These are phyloP conservation scores for Drosophila varians DNA, from an alignment of 1,140 invertebrate species.

Conservation along the genomic window DNA sequence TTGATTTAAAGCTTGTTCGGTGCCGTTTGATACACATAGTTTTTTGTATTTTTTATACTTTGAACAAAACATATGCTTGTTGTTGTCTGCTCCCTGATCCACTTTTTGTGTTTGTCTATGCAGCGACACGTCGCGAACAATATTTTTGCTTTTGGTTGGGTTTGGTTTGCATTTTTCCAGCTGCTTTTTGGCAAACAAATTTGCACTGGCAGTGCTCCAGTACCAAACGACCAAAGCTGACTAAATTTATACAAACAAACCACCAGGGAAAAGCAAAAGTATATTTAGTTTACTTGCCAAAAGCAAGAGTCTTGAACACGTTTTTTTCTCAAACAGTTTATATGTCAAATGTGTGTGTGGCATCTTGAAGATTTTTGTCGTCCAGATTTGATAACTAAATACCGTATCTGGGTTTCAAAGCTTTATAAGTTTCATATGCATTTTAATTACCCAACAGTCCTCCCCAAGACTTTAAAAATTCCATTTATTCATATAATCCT, in stretches of 20 bases:
- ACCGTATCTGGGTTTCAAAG: background rate
- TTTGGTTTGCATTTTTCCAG: conserved; percentile 24
- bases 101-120: conserved; percentile 53
- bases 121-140: conserved; percentile 65
- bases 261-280: background rate
- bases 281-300: conserved; percentile 32
- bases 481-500: too few relatives aligned
- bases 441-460: background rate
- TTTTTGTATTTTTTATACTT: background rate
- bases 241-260: conserved; percentile 47
- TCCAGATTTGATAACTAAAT: background rate
- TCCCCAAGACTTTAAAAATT: too few relatives aligned
- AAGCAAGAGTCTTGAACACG: conserved; percentile 39
- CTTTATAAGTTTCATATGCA: background rate
- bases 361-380: background rate
- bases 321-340: conserved; percentile 1
- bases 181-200: conserved; percentile 58
- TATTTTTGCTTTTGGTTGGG: conserved; percentile 44
- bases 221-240: conserved; percentile 18
- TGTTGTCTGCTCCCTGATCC: conserved; percentile 52
- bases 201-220: conserved; percentile 43
- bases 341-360: background rate
- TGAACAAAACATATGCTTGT: conserved; percentile 54
- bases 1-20: conserved; percentile 45
- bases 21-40: too few relatives aligned